Evolutionary conservation across 2,797 vertebrate species (phyloP).

Genomic region (Margarornis squamiger): DNA sequence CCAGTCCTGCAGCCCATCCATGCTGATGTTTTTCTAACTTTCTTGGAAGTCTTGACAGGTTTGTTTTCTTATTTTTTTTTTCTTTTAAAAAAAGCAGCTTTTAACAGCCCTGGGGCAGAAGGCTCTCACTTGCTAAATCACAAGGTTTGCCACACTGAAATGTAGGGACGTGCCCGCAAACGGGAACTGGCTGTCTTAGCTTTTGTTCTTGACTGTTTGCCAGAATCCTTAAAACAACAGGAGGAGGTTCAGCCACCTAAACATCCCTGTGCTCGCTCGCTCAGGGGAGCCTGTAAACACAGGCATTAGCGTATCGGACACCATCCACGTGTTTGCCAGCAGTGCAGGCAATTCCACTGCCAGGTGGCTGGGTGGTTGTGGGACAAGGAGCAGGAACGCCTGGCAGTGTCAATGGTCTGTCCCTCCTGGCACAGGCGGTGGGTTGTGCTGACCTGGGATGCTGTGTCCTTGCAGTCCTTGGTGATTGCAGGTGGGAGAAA

Average conservation of each 20-base stretch:
- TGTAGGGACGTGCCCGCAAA: slow-evolving; percentile 62
- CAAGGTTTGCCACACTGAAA: slow-evolving; percentile 51
- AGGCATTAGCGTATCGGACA: neutral
- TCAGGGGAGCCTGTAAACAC: neutral
- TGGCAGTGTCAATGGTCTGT: neutral
- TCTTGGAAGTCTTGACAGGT: slow-evolving; percentile 23
- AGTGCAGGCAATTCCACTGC: neutral
- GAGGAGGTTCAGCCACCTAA: slow-evolving; percentile 49
- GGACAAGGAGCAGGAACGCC: neutral
- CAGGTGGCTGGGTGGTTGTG: neutral
- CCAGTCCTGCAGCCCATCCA: neutral
- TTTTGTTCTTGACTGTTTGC: slow-evolving; percentile 67
- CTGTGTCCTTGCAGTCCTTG: neutral
- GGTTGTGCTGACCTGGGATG: neutral
- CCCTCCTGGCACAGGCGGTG: neutral
- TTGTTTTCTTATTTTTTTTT: neutral
- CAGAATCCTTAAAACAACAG: slow-evolving; percentile 59
- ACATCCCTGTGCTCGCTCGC: neutral
- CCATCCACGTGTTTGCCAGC: neutral
- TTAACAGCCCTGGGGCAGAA: neutral
- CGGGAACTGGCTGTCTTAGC: slow-evolving; percentile 68
- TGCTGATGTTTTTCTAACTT: neutral
- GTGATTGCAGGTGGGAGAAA: neutral
- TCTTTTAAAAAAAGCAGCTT: neutral
- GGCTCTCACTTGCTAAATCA: slow-evolving; percentile 51